Percentiles rank a stretch among this genome's conserved stretches.
Conservation (phyloP, 2,113 vertebrate species). For the Narcine bancroftii region DNA sequence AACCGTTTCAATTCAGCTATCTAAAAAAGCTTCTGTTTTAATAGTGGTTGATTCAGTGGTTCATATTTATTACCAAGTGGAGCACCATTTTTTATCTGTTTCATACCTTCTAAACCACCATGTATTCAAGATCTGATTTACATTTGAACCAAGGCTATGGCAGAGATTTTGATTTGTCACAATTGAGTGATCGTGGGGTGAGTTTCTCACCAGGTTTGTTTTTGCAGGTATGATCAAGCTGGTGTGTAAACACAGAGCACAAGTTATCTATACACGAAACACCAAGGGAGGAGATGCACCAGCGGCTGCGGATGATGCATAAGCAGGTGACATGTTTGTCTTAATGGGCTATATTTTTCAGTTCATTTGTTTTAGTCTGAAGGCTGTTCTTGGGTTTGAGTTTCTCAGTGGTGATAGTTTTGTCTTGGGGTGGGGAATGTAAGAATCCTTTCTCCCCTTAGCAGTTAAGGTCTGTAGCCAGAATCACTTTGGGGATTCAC, state of each 20-base stretch:
- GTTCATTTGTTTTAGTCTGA: not conserved
- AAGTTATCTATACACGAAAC: conserved; percentile 94
- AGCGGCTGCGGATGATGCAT: conserved; percentile 68
- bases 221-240: conserved; percentile 83
- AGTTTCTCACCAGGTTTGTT: no score
- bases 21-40: not conserved
- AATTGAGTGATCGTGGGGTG: no score
- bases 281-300: conserved; percentile 86
- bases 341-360: accelerated
- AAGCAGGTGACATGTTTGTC: conserved; percentile 52
- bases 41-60: not conserved
- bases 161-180: not conserved
- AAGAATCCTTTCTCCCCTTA: not conserved
- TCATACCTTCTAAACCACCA: no score
- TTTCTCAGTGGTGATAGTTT: not conserved
- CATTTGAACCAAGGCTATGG: not conserved
- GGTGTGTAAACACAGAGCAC: conserved; percentile 94
- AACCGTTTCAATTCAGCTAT: not conserved
- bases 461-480: not conserved
- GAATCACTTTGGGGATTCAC: no score
- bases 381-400: not conserved
- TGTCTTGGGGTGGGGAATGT: not conserved
- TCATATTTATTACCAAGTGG: not conserved
- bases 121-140: not conserved
- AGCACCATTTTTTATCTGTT: no score